Base-by-base conservation (phyloP, 2,113 vertebrate species). In the Menura novaehollandiae region DNA sequence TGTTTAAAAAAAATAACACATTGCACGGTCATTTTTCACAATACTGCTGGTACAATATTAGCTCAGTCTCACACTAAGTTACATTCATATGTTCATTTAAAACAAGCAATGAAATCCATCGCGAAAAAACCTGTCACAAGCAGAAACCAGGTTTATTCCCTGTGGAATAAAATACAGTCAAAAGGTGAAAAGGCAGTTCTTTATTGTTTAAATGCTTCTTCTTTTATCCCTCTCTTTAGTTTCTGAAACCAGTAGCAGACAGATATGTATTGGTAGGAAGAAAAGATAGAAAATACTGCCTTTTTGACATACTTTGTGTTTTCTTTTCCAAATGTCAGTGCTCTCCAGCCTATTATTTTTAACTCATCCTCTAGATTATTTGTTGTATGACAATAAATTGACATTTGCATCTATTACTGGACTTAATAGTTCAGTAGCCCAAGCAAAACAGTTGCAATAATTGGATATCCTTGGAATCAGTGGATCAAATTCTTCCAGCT, bases 101-200 rank as follows among this genome's bases (percentile, higher is more conserved):
- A 95, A 72, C 28, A 84, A 89, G 68, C 37, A 81, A 0, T 35
- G 76, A 81, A 93, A 87, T 93, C 52, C 49, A 19, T 71, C 84
- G 74, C 78, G 73, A 35, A 83, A 95, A 91, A 89, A 53, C 72
- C 59, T 87, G 64, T 86, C 93, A 74, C 49, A 72, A 92, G 44
- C 47, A 68, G 60, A 49, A 81, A 49, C n/a, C 53, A 91, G 51
- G 93, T 96, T 67, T 96, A 93, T 95, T 94, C 73, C 78, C 60
- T 92, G 43, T 4, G 21, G 86, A 67, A 26, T 82, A 67, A 91
- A 96, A 92, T 64, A 66, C 32, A 86, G 59, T 80, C 33, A 64
- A 33, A 93, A 91, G 64, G 63, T 71, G 64, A 72, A 94, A 88
- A 81, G 21, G 23, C n/a, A 55, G 28, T 60, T 80, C 60, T 88